A percentile compares a stretch with the other conserved stretches of the same genome.
phyloP scores from a whole-genome alignment of 2,797 vertebrate genomes.

The Amblyraja radiata region DNA sequence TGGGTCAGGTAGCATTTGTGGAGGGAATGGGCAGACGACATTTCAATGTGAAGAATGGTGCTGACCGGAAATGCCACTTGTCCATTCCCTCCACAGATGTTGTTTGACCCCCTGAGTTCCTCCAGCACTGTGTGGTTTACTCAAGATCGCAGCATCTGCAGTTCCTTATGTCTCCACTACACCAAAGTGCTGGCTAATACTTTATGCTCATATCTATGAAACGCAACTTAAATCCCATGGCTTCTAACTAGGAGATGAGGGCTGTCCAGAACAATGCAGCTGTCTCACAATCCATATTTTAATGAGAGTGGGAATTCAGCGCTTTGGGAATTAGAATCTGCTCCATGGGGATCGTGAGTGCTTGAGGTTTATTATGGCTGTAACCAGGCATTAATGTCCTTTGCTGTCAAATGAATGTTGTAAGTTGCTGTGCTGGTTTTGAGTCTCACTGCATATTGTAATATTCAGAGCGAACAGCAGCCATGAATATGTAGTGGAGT shows the following conservation, averaged over 20 bases:
- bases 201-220: background rate
- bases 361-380: background rate
- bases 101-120: too few relatives aligned
- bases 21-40: too few relatives aligned
- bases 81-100: too few relatives aligned
- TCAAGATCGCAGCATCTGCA: too few relatives aligned
- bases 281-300: background rate
- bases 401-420: background rate
- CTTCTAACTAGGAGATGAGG: background rate
- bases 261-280: too few relatives aligned
- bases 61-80: too few relatives aligned
- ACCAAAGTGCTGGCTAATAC: background rate
- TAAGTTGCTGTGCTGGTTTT: background rate
- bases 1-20: too few relatives aligned
- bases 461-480: background rate
- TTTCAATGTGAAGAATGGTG: too few relatives aligned
- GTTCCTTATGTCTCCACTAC: too few relatives aligned
- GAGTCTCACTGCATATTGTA: background rate
- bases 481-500: background rate
- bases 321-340: background rate
- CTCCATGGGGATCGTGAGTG: background rate
- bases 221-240: background rate
- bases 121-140: too few relatives aligned
- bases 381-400: background rate
- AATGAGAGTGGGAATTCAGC: background rate